These are phyloP conservation scores for Lasioglossum calceatum DNA, from an alignment of 2,888 invertebrate species.

Conservation along the genomic window DNA sequence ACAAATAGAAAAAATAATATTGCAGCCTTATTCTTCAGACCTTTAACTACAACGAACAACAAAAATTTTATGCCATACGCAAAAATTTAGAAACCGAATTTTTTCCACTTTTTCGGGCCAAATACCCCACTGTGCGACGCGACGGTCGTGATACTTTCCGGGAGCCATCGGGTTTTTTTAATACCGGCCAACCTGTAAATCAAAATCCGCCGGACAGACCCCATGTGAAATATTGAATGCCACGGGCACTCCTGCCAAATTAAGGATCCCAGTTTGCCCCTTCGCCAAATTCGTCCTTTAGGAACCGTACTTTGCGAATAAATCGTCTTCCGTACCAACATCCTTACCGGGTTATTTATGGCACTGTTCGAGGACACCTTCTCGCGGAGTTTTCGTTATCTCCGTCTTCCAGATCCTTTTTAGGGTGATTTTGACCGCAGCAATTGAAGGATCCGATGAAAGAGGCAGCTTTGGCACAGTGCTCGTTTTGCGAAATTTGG, in stretches of 20 bases:
- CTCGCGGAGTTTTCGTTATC: background rate
- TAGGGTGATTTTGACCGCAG: background rate
- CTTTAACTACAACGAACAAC: no score
- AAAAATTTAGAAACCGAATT: no score
- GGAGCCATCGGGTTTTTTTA: conserved; percentile 42
- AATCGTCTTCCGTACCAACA: background rate
- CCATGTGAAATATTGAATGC: conserved; percentile 39
- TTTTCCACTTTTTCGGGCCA: no score
- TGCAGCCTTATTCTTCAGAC: no score
- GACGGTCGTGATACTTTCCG: conserved; percentile 43
- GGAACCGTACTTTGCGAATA: background rate
- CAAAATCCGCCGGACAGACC: conserved; percentile 39
- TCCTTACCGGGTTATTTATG: background rate
- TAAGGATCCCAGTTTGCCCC: background rate
- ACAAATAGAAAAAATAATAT: no score
- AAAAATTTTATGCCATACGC: no score
- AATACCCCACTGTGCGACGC: no score
- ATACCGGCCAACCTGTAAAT: conserved; percentile 46
- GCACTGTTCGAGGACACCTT: background rate
- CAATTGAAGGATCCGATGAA: background rate
- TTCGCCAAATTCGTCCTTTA: background rate
- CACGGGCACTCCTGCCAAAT: background rate
- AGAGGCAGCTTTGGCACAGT: no score
- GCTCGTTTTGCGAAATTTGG: no score
- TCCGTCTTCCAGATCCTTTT: background rate